Conservation (phyloP, 2,888 invertebrate genomes). For the Augiades crinisus region DNA sequence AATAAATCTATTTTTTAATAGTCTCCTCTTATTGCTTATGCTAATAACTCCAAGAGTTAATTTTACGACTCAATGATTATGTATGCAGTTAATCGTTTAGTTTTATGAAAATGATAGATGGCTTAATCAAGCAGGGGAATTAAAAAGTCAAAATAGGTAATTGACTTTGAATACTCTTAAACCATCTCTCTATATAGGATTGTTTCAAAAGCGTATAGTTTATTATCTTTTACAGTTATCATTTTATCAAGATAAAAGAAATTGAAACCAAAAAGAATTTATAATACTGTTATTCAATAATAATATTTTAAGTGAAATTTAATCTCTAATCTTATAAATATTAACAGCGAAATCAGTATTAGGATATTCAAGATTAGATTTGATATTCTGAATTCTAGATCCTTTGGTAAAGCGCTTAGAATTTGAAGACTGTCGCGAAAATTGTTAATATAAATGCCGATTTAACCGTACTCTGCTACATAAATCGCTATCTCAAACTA, state of each 20-base stretch:
- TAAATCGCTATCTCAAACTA: background rate
- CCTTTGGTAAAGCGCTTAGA: no score
- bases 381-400: no score
- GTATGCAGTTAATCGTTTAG: slow-evolving; percentile 3
- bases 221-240: no score
- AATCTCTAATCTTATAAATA: no score
- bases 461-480: background rate
- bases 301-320: no score
- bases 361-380: no score
- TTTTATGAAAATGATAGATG: slow-evolving; percentile 12
- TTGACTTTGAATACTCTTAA: background rate
- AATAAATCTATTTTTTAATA: slow-evolving; percentile 13
- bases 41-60: slow-evolving; percentile 2
- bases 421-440: background rate
- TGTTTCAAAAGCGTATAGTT: no score
- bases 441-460: background rate
- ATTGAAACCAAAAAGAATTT: no score
- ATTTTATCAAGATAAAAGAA: no score
- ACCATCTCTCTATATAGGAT: background rate
- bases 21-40: slow-evolving; percentile 10
- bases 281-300: no score
- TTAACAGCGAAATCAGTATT: no score
- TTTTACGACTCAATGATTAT: slow-evolving; percentile 16
- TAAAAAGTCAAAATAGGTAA: slow-evolving; percentile 6
- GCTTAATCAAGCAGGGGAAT: slow-evolving; percentile 2